Conservation (phyloP, 2,888 invertebrate genomes). For the Athalia rosae region DNA sequence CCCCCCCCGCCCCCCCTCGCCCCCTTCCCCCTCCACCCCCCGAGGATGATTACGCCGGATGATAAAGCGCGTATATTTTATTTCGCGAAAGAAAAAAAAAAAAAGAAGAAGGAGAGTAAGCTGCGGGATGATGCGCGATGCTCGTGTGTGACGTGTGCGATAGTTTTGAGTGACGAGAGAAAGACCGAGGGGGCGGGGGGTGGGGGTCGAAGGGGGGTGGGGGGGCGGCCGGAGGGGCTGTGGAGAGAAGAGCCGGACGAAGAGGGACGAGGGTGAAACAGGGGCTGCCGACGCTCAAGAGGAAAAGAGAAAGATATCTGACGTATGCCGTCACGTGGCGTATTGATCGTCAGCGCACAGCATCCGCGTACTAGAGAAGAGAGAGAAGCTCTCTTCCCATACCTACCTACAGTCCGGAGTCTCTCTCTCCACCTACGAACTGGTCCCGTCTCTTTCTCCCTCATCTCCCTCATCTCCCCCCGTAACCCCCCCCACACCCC, state of each 20-base stretch:
- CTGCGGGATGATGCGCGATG: too few relatives aligned
- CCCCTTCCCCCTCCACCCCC: too few relatives aligned
- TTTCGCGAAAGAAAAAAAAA: too few relatives aligned
- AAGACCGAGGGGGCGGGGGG: too few relatives aligned
- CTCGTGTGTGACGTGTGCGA: too few relatives aligned
- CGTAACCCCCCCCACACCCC: too few relatives aligned
- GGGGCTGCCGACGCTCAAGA: constrained; percentile 55
- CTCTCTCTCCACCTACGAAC: background rate
- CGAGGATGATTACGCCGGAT: too few relatives aligned
- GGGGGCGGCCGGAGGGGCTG: too few relatives aligned
- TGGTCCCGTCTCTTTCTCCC: background rate
- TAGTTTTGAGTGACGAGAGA: too few relatives aligned
- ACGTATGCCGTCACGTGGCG: constrained; percentile 71
- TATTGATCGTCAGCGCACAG: constrained; percentile 69
- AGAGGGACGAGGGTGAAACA: constrained; percentile 34
- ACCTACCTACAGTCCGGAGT: background rate
- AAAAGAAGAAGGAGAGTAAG: background rate
- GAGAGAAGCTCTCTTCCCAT: constrained; percentile 50
- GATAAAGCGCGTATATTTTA: too few relatives aligned
- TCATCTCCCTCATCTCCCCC: too few relatives aligned
- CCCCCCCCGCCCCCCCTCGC: too few relatives aligned
- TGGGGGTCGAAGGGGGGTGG: background rate
- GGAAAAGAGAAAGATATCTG: constrained; percentile 54
- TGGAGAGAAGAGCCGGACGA: constrained; percentile 23
- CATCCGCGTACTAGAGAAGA: constrained; percentile 62